phyloP scores from a whole-genome alignment of 2,113 vertebrate genomes.

The Delphinapterus leucas region DNA sequence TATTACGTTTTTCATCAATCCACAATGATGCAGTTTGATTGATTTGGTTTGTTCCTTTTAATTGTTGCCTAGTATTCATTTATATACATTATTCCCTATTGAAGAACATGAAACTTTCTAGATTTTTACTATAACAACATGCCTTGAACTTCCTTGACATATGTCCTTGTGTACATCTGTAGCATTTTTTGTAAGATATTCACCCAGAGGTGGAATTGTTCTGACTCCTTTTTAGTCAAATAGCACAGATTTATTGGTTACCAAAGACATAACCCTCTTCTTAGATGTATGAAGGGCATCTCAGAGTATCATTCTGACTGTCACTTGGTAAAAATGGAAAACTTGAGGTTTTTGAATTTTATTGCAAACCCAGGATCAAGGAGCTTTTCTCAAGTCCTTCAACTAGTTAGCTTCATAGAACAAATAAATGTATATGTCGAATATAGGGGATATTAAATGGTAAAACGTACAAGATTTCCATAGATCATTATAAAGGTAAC shows the following conservation, averaged over 20 bases:
- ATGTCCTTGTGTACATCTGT: background rate
- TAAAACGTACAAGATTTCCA: constrained; percentile 6
- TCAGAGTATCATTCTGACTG: background rate
- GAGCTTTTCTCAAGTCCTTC: background rate
- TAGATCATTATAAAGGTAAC: constrained; percentile 10
- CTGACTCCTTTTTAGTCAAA: background rate
- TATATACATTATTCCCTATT: background rate
- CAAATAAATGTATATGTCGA: background rate
- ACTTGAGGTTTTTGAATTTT: background rate
- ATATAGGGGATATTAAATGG: background rate
- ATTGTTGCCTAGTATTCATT: background rate
- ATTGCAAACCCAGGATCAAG: background rate
- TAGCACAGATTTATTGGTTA: background rate
- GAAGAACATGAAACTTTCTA: background rate
- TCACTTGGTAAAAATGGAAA: background rate
- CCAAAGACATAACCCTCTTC: background rate
- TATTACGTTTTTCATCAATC: background rate
- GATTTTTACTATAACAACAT: background rate
- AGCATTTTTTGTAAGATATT: background rate
- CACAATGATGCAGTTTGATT: background rate
- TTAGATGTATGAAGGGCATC: background rate
- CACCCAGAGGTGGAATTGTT: background rate
- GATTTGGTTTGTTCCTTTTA: background rate
- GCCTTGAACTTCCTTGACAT: background rate
- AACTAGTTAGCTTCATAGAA: background rate